phyloP scores from a whole-genome alignment of 1,140 invertebrate genomes.

The Drosophila kohkoa region DNA sequence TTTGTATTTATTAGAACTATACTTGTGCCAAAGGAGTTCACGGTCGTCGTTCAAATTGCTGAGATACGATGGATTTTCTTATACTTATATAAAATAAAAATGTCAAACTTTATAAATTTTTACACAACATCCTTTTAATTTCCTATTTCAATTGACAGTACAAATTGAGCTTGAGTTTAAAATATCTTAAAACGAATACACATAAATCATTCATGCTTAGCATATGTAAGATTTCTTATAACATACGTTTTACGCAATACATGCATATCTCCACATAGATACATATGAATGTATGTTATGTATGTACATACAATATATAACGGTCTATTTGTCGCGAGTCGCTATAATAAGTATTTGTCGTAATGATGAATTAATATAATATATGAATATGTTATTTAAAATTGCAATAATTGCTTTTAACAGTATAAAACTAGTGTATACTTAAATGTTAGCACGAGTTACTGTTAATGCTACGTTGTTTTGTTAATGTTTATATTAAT shows the following conservation, averaged over 20 bases:
- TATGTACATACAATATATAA: constrained; percentile 16
- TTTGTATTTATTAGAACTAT: too few species aligned
- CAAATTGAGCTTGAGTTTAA: constrained; percentile 47
- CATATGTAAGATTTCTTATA: constrained; percentile 20
- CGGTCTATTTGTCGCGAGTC: constrained; percentile 9
- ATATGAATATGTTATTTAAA: constrained; percentile 34
- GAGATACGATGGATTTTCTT: too few species aligned
- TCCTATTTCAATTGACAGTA: constrained; percentile 48
- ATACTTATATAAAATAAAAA: not conserved
- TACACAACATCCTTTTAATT: constrained; percentile 49
- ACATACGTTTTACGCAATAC: constrained; percentile 13
- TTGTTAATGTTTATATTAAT: constrained; percentile 3
- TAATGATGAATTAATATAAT: constrained; percentile 17
- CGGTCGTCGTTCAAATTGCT: too few species aligned
- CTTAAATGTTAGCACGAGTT: constrained; percentile 19
- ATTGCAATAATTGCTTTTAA: constrained; percentile 26
- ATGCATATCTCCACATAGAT: constrained; percentile 1
- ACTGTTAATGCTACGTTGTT: constrained; percentile 8
- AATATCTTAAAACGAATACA: constrained; percentile 35
- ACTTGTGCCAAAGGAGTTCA: too few species aligned
- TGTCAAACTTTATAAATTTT: constrained; percentile 8
- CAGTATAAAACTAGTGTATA: constrained; percentile 31
- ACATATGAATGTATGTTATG: constrained; percentile 1
- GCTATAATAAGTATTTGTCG: constrained; percentile 13
- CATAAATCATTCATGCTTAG: constrained; percentile 18